Base-by-base conservation (phyloP, 2,888 invertebrate species). In the Leptinotarsa juncta region DNA sequence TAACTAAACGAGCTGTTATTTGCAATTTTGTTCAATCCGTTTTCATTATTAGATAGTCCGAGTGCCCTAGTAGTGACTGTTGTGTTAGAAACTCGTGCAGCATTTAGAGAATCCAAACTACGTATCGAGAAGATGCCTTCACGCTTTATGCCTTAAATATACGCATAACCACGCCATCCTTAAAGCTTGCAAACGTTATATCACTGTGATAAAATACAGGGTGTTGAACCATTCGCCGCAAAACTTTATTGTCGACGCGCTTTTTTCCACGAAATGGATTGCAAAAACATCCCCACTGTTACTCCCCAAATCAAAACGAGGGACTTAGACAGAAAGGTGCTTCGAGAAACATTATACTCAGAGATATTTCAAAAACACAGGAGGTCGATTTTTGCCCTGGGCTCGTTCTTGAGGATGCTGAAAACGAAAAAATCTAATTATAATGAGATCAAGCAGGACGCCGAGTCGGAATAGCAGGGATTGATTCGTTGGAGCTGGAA, bases 301-400 rank as follows among this genome's bases (percentile, higher is more conserved):
- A 80, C 79, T 77, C 80, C 81, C 77, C 81, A 81, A 65, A 77
- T 80, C 77, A 81, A 84, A 68, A 81, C 84, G 70, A 81, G 82
- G 79, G 88, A 86, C 84, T 85, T 86, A 85, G 89, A 87, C 87
- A 88, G 94, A 81, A 94, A 94, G 87, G 93, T 93, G 67, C 85
- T 93, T 78, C 89, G 94, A 79, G 94, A 94, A 86, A 93, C 94
- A 77, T 89, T 94, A 82, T 94, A 94, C 86, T 93, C 94, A 88
- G 94, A 94, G 87, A 94, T 94, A 85, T 93, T 94, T 87, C 93
- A 94, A 89, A 91, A 93, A 81, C 94, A 94, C 88, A 89, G 94
- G 79, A 90, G 93, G 85, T 94, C 93, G 76, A 94, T 94, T 81
- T 94, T 94, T 85, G 94, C 94, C 10, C 90, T 94, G 72, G 94